Evolutionary conservation across 2,113 vertebrate species (phyloP).

Genomic region (Mesocricetus auratus): DNA sequence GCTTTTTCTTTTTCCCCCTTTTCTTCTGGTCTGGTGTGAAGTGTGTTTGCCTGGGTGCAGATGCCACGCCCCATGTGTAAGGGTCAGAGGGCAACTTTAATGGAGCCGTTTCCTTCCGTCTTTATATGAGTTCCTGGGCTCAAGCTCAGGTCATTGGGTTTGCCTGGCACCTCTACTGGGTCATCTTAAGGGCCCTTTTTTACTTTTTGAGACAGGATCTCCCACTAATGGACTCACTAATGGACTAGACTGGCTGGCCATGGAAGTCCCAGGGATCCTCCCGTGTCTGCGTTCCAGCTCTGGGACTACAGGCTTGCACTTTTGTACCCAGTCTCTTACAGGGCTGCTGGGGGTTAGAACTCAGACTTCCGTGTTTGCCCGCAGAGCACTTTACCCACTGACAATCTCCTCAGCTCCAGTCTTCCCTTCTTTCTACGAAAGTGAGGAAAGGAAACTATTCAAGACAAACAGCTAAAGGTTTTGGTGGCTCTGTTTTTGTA

Average conservation of each 20-base stretch:
- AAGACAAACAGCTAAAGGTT: neutral
- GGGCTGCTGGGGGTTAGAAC: neutral
- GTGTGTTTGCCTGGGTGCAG: neutral
- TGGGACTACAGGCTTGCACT: neutral
- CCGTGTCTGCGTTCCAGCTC: neutral
- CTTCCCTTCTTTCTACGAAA: neutral
- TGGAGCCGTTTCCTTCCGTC: neutral
- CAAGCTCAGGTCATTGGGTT: neutral
- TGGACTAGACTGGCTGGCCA: too few species aligned
- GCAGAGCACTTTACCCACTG: neutral
- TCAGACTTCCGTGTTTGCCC: neutral
- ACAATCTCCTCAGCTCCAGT: too few species aligned
- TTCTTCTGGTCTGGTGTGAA: neutral
- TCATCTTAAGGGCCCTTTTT: neutral
- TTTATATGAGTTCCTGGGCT: neutral
- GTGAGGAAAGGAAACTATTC: neutral
- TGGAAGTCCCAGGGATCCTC: neutral
- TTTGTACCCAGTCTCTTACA: too few species aligned
- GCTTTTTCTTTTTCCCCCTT: too few species aligned
- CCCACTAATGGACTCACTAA: neutral
- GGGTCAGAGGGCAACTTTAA: neutral
- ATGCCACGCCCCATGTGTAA: neutral
- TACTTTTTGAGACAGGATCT: neutral
- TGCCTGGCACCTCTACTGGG: neutral
- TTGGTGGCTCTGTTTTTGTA: neutral